These are phyloP conservation scores for Pangasius mekongensis DNA, from an alignment of 2,797 vertebrate species.

Conservation along the genomic window DNA sequence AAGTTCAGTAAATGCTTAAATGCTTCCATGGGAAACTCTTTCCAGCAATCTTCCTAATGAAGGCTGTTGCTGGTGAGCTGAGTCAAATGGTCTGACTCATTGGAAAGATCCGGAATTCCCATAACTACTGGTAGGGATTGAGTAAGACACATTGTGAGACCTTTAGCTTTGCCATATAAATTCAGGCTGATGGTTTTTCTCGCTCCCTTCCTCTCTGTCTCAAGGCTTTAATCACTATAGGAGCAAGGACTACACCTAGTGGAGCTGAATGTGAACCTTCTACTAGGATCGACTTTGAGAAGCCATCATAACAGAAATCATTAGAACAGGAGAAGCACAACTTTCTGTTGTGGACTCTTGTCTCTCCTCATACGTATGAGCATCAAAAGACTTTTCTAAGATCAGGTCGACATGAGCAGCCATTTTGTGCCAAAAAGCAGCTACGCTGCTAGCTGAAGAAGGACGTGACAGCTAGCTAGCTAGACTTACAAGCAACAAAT, in stretches of 20 bases:
- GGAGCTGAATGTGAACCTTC: background rate
- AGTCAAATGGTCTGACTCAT: conserved; percentile 12
- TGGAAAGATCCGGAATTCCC: conserved; percentile 6
- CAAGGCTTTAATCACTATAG: background rate
- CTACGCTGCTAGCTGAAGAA: background rate
- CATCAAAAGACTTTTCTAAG: background rate
- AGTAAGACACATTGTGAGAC: background rate
- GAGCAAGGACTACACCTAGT: conserved; percentile 12
- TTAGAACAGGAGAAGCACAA: background rate
- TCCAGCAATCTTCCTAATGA: conserved; percentile 1
- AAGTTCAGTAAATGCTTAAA: background rate
- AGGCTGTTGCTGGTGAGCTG: background rate
- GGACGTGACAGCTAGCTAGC: background rate
- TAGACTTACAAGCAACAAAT: background rate
- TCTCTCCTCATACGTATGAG: background rate
- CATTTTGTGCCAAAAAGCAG: background rate
- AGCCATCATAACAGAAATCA: background rate
- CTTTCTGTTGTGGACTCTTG: background rate
- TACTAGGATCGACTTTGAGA: background rate
- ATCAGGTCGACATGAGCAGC: background rate
- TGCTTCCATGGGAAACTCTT: background rate
- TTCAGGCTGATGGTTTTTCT: background rate
- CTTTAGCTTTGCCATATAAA: background rate
- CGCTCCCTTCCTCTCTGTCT: background rate
- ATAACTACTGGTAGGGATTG: background rate